phyloP scores from a whole-genome alignment of 2,113 vertebrate species.

The Macroglossus sobrinus region DNA sequence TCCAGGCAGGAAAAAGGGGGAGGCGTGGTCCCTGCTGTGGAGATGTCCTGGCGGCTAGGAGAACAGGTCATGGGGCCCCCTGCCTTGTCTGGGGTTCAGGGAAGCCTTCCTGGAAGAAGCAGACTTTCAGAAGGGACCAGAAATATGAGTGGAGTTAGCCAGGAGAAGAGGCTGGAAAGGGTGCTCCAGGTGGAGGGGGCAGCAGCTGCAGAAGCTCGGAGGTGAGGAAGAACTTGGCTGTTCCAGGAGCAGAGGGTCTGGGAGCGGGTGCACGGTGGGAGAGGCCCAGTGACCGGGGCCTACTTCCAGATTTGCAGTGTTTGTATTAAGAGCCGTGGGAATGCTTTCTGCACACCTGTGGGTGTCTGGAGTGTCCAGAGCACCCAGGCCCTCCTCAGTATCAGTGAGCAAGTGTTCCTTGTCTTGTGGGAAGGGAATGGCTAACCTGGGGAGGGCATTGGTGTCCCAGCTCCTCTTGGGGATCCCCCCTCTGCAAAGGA shows the following conservation, averaged over 20 bases:
- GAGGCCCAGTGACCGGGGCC: not conserved
- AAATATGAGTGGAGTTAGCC: not conserved
- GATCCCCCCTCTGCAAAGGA: not conserved
- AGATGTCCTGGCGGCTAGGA: not conserved
- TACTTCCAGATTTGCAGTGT: not conserved
- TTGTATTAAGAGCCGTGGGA: not conserved
- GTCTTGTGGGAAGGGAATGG: not conserved
- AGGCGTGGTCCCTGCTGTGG: not conserved
- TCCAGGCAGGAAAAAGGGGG: too few relatives aligned
- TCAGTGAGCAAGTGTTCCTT: fast-evolving
- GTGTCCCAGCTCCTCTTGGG: not conserved
- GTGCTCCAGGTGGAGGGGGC: not conserved
- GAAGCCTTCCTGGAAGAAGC: not conserved
- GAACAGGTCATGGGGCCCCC: not conserved
- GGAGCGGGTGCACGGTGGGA: fast-evolving
- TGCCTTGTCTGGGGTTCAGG: not conserved
- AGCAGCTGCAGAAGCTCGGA: not conserved
- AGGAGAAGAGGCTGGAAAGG: not conserved
- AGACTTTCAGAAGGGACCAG: not conserved
- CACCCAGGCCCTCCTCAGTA: fast-evolving
- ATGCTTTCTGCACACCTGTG: not conserved
- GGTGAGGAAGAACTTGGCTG: not conserved
- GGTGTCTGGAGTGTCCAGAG: too few relatives aligned
- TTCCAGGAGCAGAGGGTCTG: not conserved
- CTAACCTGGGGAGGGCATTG: not conserved